Conservation (phyloP, 1,140 invertebrate species). For the Carcinoscorpius rotundicauda region DNA sequence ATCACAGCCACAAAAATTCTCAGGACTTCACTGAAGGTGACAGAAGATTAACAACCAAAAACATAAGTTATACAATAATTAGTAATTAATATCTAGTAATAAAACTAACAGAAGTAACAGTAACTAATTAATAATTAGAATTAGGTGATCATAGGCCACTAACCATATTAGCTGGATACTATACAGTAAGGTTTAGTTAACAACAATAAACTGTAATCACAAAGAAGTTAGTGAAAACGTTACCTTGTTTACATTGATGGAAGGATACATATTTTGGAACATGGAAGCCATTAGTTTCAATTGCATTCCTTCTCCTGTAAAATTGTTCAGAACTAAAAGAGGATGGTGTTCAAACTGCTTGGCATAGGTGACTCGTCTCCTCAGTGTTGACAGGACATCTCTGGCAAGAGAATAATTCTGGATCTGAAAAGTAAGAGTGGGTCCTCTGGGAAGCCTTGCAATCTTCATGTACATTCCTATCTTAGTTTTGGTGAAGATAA, state of each 20-base stretch:
- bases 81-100: too few species aligned
- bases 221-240: not conserved
- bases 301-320: slow-evolving; percentile 71
- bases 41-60: too few species aligned
- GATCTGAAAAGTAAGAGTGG: slow-evolving; percentile 67
- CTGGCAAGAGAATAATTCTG: slow-evolving; percentile 63
- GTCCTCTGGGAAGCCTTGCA: slow-evolving; percentile 41
- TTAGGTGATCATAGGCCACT: too few species aligned
- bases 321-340: slow-evolving; percentile 86
- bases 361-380: slow-evolving; percentile 51
- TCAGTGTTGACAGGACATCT: slow-evolving; percentile 73
- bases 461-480: slow-evolving; percentile 37
- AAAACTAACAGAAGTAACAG: too few species aligned
- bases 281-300: slow-evolving; percentile 85
- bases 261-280: slow-evolving; percentile 98
- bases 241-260: slow-evolving; percentile 81
- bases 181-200: too few species aligned
- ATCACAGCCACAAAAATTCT: too few species aligned
- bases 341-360: slow-evolving; percentile 64
- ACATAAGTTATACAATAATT: too few species aligned
- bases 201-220: too few species aligned
- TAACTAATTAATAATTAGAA: too few species aligned
- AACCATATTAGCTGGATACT: too few species aligned
- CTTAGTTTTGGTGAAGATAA: slow-evolving; percentile 41
- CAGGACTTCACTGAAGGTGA: too few species aligned